These are phyloP conservation scores for Xestobium rufovillosum DNA, from an alignment of 2,888 invertebrate genomes.

Conservation along the genomic window DNA sequence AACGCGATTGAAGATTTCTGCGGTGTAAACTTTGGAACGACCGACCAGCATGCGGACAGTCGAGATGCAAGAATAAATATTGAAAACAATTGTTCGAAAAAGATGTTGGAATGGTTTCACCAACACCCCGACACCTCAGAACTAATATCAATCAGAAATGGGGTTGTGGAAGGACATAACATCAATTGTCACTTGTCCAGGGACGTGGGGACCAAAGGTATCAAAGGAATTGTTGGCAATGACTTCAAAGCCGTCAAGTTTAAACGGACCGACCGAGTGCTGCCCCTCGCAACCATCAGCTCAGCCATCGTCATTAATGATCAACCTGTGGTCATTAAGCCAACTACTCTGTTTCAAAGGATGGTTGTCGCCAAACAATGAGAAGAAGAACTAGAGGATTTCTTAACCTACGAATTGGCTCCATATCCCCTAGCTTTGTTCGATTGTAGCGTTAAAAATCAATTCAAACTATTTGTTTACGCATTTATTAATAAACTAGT, in stretches of 20 bases:
- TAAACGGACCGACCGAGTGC: slow-evolving; percentile 23
- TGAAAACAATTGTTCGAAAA: slow-evolving; percentile 13
- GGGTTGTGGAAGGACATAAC: slow-evolving; percentile 20
- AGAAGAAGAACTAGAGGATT: slow-evolving; percentile 24
- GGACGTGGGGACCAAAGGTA: slow-evolving; percentile 17
- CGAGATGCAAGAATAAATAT: slow-evolving; percentile 16
- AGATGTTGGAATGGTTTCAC: slow-evolving; percentile 21
- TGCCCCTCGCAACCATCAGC: slow-evolving; percentile 18
- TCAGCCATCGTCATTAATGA: no score
- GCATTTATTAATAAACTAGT: no score
- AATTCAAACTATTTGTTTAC: no score
- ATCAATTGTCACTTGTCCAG: slow-evolving; percentile 14
- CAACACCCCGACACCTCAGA: slow-evolving; percentile 20
- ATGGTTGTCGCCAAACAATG: slow-evolving; percentile 26
- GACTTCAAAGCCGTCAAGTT: slow-evolving; percentile 21
- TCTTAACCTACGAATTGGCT: slow-evolving; percentile 23
- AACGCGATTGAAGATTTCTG: slow-evolving; percentile 25
- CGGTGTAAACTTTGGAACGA: slow-evolving; percentile 8
- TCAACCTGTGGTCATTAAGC: slow-evolving; percentile 15
- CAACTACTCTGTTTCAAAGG: slow-evolving; percentile 24
- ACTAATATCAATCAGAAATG: slow-evolving; percentile 20
- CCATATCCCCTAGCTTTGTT: slow-evolving; percentile 22
- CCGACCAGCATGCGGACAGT: slow-evolving; percentile 22
- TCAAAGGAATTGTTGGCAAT: slow-evolving; percentile 15
- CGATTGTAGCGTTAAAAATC: no score